Conservation (phyloP, 2,797 vertebrate genomes). For the Sebastes trivittatus region DNA sequence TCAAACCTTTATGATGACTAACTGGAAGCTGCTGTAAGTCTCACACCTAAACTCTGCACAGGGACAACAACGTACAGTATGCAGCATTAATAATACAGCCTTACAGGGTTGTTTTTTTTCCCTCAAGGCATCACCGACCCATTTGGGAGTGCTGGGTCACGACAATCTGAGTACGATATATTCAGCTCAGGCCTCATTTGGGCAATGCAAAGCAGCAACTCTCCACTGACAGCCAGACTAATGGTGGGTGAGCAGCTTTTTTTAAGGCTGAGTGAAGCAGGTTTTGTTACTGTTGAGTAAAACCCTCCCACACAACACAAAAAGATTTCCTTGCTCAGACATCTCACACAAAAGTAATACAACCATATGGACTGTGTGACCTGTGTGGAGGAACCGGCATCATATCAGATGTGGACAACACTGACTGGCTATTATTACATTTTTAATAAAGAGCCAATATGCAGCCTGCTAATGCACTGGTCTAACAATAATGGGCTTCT, state of each 20-base stretch:
- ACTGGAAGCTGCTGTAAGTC: background rate
- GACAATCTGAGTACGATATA: background rate
- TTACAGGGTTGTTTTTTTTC: background rate
- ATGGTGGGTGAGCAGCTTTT: constrained; percentile 40
- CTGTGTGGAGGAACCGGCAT: constrained; percentile 6
- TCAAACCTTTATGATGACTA: constrained; percentile 10
- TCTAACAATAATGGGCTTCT: constrained; percentile 9
- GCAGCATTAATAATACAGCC: constrained; percentile 11
- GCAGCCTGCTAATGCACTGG: background rate
- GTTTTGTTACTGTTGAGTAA: constrained; percentile 26
- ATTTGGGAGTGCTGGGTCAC: background rate
- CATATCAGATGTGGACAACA: constrained; percentile 16
- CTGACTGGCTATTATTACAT: background rate
- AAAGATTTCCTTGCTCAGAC: constrained; percentile 38
- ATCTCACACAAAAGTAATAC: constrained; percentile 36
- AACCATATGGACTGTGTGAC: constrained; percentile 24
- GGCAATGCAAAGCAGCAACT: constrained; percentile 4
- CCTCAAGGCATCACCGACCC: background rate
- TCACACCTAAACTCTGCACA: background rate
- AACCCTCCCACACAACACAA: constrained; percentile 47
- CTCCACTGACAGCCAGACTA: constrained; percentile 37
- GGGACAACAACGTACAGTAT: background rate
- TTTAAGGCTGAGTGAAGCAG: constrained; percentile 15
- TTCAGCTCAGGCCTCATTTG: constrained; percentile 4
- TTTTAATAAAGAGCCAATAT: constrained; percentile 17